phyloP scores from a whole-genome alignment of 2,113 vertebrate genomes.

The Poicephalus meyeri region DNA sequence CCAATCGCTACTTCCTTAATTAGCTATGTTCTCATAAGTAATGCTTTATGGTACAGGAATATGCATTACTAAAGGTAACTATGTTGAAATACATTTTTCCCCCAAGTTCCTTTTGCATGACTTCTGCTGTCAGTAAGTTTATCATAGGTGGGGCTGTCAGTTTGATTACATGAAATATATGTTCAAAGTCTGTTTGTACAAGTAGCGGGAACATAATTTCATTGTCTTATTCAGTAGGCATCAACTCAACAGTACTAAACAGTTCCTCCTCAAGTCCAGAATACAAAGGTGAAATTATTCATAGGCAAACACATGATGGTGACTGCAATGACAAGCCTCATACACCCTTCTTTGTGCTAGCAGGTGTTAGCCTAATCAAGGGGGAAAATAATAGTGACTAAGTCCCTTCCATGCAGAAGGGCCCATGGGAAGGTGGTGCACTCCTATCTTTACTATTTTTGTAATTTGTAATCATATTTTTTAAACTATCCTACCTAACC shows the following conservation, averaged over 20 bases:
- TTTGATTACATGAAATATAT: not conserved
- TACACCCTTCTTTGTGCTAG: not conserved
- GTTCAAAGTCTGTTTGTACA: slow-evolving; percentile 30
- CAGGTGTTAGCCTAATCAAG: fast-evolving
- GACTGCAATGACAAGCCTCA: not conserved
- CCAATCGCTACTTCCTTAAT: not conserved
- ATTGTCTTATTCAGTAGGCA: not conserved
- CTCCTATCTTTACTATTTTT: not conserved
- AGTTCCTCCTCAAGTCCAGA: not conserved
- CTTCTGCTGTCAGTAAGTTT: not conserved
- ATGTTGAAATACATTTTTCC: not conserved
- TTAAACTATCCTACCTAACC: not conserved
- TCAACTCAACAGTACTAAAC: not conserved
- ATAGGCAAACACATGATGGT: not conserved
- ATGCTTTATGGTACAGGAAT: not conserved
- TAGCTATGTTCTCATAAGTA: not conserved
- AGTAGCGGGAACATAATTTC: not conserved
- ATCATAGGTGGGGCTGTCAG: slow-evolving; percentile 10
- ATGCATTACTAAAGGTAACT: not conserved
- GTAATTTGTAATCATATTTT: not conserved
- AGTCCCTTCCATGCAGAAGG: not conserved
- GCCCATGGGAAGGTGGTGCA: not conserved
- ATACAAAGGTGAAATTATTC: slow-evolving; percentile 41
- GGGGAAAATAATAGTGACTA: not conserved
- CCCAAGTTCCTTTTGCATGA: not conserved